These are phyloP conservation scores for Danio kyathit DNA, from an alignment of 2,797 vertebrate genomes.

Conservation along the genomic window DNA sequence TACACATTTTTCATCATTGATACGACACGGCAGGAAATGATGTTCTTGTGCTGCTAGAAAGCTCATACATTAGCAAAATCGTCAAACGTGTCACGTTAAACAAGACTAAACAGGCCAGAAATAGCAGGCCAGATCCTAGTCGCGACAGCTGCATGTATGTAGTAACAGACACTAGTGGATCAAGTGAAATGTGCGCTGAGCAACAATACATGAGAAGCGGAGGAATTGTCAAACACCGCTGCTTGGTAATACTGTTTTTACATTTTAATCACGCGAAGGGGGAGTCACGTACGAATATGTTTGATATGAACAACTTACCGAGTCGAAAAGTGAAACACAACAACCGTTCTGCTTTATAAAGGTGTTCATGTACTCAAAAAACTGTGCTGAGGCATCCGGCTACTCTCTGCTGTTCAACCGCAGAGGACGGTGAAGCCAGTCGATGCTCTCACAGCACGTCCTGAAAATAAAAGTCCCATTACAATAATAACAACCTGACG, in stretches of 20 bases:
- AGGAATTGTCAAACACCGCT: conserved; percentile 9
- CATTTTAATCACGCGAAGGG: background rate
- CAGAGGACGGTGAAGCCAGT: conserved; percentile 28
- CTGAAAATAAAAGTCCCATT: conserved; percentile 40
- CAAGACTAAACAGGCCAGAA: background rate
- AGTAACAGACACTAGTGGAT: conserved; percentile 38
- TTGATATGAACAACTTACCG: conserved; percentile 55
- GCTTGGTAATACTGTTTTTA: background rate
- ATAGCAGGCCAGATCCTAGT: conserved; percentile 22
- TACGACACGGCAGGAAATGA: conserved; percentile 54
- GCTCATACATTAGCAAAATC: background rate
- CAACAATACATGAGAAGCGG: conserved; percentile 31
- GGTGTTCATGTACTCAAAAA: conserved; percentile 47
- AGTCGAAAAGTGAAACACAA: conserved; percentile 40
- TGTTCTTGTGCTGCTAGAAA: background rate
- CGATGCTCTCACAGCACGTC: background rate
- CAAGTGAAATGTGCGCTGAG: conserved; percentile 33
- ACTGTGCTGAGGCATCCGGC: conserved; percentile 29
- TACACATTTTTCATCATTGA: background rate
- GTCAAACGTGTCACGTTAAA: background rate
- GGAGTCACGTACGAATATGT: background rate
- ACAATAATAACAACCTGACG: background rate
- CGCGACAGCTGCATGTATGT: conserved; percentile 24
- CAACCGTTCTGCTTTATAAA: conserved; percentile 28
- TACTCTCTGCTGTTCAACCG: conserved; percentile 31